phyloP scores from a whole-genome alignment of 2,113 vertebrate species.

The Octodon degus region DNA sequence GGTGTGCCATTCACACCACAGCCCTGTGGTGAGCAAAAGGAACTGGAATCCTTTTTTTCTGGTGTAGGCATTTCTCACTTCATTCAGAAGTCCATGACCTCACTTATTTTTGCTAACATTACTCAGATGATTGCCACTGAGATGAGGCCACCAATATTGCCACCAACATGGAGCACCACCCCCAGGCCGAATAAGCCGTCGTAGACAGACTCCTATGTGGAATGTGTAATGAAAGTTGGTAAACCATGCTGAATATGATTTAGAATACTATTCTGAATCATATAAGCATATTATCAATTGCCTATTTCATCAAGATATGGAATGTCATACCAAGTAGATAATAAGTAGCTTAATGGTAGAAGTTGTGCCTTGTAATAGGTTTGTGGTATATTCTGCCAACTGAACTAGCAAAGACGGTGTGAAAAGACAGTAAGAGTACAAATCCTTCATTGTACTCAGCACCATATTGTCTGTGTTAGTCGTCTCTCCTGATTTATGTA shows the following conservation, averaged over 20 bases:
- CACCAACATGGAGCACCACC: background rate
- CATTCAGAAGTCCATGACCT: background rate
- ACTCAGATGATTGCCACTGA: background rate
- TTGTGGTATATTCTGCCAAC: background rate
- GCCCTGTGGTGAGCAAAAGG: background rate
- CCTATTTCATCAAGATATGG: background rate
- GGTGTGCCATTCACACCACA: background rate
- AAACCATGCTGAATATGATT: background rate
- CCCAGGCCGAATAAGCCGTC: no score
- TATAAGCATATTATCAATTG: background rate
- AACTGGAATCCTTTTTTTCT: background rate
- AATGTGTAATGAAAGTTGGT: background rate
- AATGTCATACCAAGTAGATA: background rate
- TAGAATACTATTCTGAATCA: background rate
- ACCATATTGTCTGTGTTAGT: background rate
- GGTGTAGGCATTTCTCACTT: background rate
- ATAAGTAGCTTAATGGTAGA: background rate
- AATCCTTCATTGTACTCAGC: background rate
- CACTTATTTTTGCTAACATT: background rate
- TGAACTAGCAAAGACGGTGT: background rate
- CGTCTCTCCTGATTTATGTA: accelerated
- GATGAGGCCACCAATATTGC: background rate
- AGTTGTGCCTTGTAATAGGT: background rate
- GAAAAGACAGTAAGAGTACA: background rate
- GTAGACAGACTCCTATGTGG: background rate